phyloP scores from a whole-genome alignment of 2,888 invertebrate species.

The Drosophila paramelanica region DNA sequence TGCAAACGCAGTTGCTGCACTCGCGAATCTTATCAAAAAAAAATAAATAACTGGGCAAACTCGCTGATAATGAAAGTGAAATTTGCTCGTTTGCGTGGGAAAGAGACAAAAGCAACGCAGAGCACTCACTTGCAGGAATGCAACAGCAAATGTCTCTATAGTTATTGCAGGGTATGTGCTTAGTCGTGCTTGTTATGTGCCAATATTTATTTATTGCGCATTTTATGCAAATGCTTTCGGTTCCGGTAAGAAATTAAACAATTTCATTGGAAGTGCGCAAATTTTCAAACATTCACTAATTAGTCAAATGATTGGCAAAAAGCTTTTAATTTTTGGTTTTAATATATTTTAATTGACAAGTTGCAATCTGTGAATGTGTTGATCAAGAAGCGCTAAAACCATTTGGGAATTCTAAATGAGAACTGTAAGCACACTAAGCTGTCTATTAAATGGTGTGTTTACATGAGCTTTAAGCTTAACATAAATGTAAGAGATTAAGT shows the following conservation, averaged over 20 bases:
- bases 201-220: constrained; percentile 60
- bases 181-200: constrained; percentile 7
- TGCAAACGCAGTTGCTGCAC: constrained; percentile 66
- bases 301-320: constrained; percentile 1
- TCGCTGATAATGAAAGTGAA: constrained; percentile 72
- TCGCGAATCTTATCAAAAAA: constrained; percentile 63
- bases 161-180: constrained; percentile 7
- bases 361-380: background rate
- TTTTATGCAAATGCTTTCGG: constrained; percentile 42
- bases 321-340: background rate
- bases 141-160: constrained; percentile 27
- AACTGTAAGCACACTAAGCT: background rate
- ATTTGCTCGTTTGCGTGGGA: constrained; percentile 11
- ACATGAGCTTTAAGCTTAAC: too few species aligned
- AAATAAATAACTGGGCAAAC: constrained; percentile 30
- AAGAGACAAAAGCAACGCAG: constrained; percentile 15
- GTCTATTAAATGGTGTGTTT: too few species aligned
- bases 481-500: background rate
- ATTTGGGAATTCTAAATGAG: background rate
- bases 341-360: background rate
- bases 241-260: background rate
- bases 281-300: constrained; percentile 22
- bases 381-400: background rate
- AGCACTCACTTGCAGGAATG: constrained; percentile 19
- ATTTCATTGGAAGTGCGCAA: constrained; percentile 35